phyloP scores from a whole-genome alignment of 2,113 vertebrate genomes.

The Alligator mississippiensis region DNA sequence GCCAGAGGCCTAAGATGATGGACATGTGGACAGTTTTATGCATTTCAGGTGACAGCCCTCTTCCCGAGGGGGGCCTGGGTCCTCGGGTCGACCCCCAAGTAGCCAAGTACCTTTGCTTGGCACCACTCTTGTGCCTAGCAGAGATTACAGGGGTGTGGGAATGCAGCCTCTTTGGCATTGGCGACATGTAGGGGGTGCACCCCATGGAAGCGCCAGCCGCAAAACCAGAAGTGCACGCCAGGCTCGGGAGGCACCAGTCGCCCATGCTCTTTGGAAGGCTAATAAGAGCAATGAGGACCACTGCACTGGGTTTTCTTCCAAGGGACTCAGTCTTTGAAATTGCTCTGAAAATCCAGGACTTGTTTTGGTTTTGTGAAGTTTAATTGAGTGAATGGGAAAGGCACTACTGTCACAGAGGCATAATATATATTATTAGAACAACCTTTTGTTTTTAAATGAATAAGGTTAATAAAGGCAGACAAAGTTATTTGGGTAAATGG shows the following conservation, averaged over 20 bases:
- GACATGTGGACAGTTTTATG: no score
- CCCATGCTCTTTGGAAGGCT: neutral
- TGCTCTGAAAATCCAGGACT: neutral
- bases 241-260: no score
- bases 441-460: neutral
- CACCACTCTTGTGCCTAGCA: constrained; percentile 44
- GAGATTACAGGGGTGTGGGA: neutral
- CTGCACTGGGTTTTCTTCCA: neutral
- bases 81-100: no score
- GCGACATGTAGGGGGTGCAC: no score
- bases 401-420: neutral
- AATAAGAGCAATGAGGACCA: neutral
- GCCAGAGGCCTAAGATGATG: no score
- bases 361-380: neutral
- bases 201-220: no score
- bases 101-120: neutral
- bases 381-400: neutral
- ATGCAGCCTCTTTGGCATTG: neutral
- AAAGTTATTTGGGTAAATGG: no score
- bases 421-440: neutral
- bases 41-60: no score
- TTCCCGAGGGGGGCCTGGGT: no score
- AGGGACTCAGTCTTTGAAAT: neutral
- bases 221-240: no score
- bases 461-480: neutral